Percentiles rank a stretch among this genome's conserved stretches.
These are phyloP conservation scores for Eupeodes latifasciatus DNA, from an alignment of 2,888 invertebrate species.

Conservation along the genomic window DNA sequence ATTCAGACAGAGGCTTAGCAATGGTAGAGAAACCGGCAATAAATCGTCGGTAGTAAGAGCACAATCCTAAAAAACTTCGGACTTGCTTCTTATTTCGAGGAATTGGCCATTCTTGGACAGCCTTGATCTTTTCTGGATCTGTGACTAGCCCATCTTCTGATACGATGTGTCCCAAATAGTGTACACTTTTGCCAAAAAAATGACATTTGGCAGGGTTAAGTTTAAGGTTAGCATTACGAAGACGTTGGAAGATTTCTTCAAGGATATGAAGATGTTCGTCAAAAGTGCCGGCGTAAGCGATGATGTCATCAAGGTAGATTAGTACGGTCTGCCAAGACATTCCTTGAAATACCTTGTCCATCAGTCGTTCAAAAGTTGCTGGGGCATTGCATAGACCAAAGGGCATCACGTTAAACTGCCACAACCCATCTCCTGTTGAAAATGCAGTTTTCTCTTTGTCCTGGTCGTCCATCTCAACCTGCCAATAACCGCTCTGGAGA, in stretches of 20 bases:
- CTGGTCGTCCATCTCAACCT: slow-evolving; percentile 43
- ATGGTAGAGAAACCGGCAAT: too few relatives aligned
- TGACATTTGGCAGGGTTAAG: neutral
- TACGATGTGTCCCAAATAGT: too few relatives aligned
- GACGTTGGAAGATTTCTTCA: slow-evolving; percentile 22
- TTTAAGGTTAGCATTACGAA: slow-evolving; percentile 32
- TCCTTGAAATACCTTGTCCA: slow-evolving; percentile 60
- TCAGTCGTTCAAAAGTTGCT: slow-evolving; percentile 74
- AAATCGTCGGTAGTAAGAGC: too few relatives aligned
- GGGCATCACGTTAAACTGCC: slow-evolving; percentile 78
- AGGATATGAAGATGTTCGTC: slow-evolving; percentile 62
- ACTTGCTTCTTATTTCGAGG: too few relatives aligned
- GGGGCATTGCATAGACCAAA: slow-evolving; percentile 72
- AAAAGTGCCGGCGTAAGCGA: slow-evolving; percentile 52
- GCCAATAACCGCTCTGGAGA: slow-evolving; percentile 73
- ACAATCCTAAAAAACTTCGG: too few relatives aligned
- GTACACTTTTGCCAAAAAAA: too few relatives aligned
- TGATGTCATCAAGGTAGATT: slow-evolving; percentile 76
- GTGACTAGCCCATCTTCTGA: too few relatives aligned
- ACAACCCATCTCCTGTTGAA: slow-evolving; percentile 72
- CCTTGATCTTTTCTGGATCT: too few relatives aligned
- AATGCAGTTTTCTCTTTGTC: slow-evolving; percentile 78
- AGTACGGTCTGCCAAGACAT: slow-evolving; percentile 67
- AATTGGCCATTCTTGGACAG: too few relatives aligned
- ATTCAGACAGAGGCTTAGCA: too few relatives aligned